Percentiles rank a stretch among this genome's conserved stretches.
Conservation (phyloP, 2,888 invertebrate genomes). For the Epirrhoe alternata region DNA sequence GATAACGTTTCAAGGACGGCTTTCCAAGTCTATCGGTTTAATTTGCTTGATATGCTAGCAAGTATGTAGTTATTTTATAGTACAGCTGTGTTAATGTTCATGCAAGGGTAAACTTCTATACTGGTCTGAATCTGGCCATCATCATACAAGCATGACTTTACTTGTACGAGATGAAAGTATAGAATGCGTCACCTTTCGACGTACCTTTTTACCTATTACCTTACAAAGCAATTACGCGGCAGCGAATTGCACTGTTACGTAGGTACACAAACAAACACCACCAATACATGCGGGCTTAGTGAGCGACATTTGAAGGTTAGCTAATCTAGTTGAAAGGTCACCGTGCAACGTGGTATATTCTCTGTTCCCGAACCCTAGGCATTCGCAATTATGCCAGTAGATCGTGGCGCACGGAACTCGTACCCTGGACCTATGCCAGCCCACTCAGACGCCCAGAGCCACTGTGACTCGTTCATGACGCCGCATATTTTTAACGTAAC, state of each 20-base stretch:
- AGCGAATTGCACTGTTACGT: constrained; percentile 44
- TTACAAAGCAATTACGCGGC: constrained; percentile 51
- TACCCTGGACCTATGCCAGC: constrained; percentile 74
- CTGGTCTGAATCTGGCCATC: neutral
- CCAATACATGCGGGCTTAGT: constrained; percentile 47
- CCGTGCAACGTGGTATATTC: constrained; percentile 31
- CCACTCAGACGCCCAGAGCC: constrained; percentile 63
- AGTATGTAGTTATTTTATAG: constrained; percentile 23
- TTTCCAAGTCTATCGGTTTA: constrained; percentile 30
- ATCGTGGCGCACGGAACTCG: constrained; percentile 50
- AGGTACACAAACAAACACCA: constrained; percentile 34
- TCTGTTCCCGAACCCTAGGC: constrained; percentile 37
- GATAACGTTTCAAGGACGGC: constrained; percentile 41
- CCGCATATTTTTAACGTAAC: constrained; percentile 84
- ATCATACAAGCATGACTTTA: neutral
- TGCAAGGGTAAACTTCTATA: constrained; percentile 4
- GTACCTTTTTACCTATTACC: constrained; percentile 37
- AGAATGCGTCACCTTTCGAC: constrained; percentile 63
- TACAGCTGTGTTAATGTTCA: neutral
- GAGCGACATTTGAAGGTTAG: constrained; percentile 53
- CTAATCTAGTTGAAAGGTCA: constrained; percentile 48
- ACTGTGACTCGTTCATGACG: constrained; percentile 81
- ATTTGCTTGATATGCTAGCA: constrained; percentile 24
- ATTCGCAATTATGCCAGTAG: constrained; percentile 48
- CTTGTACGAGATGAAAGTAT: neutral